Evolutionary conservation across 2,797 vertebrate genomes (phyloP).

Genomic region (Lepidocolaptes lacrymiger): DNA sequence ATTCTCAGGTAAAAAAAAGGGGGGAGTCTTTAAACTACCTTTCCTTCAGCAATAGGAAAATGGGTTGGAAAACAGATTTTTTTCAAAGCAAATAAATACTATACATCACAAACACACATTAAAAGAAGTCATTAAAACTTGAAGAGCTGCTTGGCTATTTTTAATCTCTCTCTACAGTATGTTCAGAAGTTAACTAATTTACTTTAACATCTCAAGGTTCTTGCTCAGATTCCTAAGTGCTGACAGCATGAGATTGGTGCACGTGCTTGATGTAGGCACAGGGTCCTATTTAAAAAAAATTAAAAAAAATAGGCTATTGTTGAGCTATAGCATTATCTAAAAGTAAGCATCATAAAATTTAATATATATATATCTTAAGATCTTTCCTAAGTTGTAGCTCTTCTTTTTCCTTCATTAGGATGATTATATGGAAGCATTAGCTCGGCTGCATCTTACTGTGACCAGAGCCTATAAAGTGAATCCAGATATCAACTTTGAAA

Average conservation of each 20-base stretch:
- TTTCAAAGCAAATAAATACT: neutral
- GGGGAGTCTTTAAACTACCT: neutral
- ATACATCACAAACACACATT: neutral
- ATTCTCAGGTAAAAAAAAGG: constrained; percentile 84
- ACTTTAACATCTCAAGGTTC: neutral
- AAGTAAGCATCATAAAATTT: neutral
- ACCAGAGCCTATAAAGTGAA: constrained; percentile 94
- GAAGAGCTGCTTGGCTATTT: neutral
- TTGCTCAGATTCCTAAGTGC: neutral
- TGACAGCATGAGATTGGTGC: neutral
- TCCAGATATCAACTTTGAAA: constrained; percentile 94
- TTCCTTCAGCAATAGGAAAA: neutral
- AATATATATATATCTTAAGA: neutral
- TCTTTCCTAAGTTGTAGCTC: neutral
- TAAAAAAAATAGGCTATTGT: neutral
- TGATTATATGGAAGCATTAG: constrained; percentile 92
- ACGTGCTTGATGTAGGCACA: neutral
- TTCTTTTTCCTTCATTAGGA: constrained; percentile 79
- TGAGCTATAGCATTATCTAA: neutral
- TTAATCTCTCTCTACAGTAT: neutral
- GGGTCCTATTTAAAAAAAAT: neutral
- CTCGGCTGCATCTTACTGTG: constrained; percentile 90
- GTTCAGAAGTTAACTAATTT: neutral
- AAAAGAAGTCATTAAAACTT: neutral
- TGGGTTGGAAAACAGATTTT: neutral